Evolutionary conservation across 2,113 vertebrate genomes (phyloP).

Genomic region (Anoura caudifer): DNA sequence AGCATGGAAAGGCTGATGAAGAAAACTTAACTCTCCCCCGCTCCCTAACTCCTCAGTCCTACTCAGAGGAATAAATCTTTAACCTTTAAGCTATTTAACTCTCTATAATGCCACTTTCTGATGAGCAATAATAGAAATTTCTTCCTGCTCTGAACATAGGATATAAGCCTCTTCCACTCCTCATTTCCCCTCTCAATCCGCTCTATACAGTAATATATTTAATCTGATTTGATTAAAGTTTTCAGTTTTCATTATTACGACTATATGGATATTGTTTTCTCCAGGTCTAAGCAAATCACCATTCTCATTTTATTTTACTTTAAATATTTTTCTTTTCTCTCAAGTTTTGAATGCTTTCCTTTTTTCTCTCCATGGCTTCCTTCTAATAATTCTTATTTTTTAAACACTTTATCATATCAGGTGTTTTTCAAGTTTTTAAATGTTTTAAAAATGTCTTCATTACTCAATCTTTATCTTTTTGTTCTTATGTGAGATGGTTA

Average conservation of each 20-base stretch:
- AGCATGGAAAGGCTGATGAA: not conserved
- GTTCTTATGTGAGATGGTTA: not conserved
- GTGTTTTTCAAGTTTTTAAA: not conserved
- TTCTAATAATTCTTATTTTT: not conserved
- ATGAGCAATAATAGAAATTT: not conserved
- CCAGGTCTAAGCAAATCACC: not conserved
- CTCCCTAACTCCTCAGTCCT: not conserved
- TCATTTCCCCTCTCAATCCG: not conserved
- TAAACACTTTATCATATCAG: not conserved
- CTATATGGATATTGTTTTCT: not conserved
- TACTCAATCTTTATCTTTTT: not conserved
- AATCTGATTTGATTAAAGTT: not conserved
- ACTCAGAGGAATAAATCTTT: not conserved
- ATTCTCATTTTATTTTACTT: not conserved
- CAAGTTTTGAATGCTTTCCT: not conserved
- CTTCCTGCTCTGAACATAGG: not conserved
- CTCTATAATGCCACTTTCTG: not conserved
- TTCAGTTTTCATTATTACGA: not conserved
- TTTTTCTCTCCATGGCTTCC: not conserved
- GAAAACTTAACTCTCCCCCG: not conserved
- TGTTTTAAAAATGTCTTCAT: not conserved
- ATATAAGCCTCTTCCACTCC: not conserved
- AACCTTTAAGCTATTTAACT: not conserved
- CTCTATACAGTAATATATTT: not conserved
- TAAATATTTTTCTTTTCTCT: not conserved